Evolutionary conservation across 2,113 vertebrate genomes (phyloP).

Genomic region (Neotragus pygmaeus): DNA sequence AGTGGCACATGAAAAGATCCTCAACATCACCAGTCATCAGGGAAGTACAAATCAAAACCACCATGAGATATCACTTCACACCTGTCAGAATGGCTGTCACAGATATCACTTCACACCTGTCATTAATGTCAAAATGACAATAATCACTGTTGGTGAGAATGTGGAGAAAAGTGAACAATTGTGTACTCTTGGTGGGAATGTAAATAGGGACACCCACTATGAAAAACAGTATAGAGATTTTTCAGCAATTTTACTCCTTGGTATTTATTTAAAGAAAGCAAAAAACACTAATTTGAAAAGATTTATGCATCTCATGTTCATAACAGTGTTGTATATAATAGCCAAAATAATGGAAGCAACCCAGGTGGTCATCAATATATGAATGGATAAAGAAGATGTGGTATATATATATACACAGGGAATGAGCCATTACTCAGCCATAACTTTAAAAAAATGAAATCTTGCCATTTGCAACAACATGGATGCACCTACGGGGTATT

Average conservation of each 20-base stretch:
- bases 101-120: background rate
- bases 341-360: background rate
- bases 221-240: background rate
- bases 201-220: background rate
- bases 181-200: background rate
- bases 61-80: background rate
- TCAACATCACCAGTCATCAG: background rate
- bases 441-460: background rate
- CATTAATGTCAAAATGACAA: background rate
- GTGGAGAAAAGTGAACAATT: background rate
- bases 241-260: background rate
- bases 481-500: background rate
- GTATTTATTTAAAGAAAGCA: background rate
- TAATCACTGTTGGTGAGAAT: background rate
- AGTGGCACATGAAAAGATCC: background rate
- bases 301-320: background rate
- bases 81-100: background rate
- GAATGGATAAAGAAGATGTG: background rate
- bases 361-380: background rate
- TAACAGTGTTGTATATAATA: background rate
- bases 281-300: background rate
- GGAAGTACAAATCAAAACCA: background rate
- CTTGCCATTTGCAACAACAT: background rate
- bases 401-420: background rate
- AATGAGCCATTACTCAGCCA: background rate